phyloP scores from a whole-genome alignment of 2,888 invertebrate species.

The Anticlea derivata region DNA sequence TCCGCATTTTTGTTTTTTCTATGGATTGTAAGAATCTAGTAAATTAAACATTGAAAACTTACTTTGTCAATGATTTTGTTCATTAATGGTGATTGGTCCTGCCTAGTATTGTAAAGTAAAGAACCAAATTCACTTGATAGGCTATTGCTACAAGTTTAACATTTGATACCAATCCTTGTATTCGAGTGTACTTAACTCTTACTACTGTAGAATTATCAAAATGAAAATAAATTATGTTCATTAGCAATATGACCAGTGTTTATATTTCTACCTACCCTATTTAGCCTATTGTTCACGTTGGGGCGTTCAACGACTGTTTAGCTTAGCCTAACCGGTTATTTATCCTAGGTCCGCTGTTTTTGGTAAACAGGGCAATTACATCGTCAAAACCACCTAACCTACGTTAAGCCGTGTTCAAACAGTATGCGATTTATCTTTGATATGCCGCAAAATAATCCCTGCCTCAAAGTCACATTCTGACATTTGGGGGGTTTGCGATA shows the following conservation, averaged over 20 bases:
- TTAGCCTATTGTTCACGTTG: no score
- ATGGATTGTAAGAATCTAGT: slow-evolving; percentile 25
- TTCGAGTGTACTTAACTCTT: slow-evolving; percentile 82
- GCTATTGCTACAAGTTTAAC: slow-evolving; percentile 77
- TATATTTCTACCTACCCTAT: slow-evolving; percentile 35
- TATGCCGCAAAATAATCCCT: no score
- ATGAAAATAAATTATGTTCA: slow-evolving; percentile 80
- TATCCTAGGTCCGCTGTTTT: no score
- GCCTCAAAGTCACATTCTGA: no score
- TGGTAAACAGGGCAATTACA: no score
- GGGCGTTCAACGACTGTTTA: neutral
- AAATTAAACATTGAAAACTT: slow-evolving; percentile 4
- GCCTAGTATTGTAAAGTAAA: slow-evolving; percentile 69
- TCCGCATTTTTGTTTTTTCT: slow-evolving; percentile 3
- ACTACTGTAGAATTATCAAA: slow-evolving; percentile 81
- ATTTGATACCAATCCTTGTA: slow-evolving; percentile 83
- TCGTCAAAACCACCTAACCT: neutral
- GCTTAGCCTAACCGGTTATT: no score
- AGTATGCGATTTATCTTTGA: no score
- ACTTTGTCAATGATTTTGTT: slow-evolving; percentile 24
- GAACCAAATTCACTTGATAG: slow-evolving; percentile 77
- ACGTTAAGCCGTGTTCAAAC: no score
- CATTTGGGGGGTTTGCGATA: no score
- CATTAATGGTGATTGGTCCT: slow-evolving; percentile 59
- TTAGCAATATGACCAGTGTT: slow-evolving; percentile 63